Evolutionary conservation across 1,140 invertebrate species (phyloP), one percentile per base, ranked within the genome.

Genomic region (Zaprionus africanus): DNA sequence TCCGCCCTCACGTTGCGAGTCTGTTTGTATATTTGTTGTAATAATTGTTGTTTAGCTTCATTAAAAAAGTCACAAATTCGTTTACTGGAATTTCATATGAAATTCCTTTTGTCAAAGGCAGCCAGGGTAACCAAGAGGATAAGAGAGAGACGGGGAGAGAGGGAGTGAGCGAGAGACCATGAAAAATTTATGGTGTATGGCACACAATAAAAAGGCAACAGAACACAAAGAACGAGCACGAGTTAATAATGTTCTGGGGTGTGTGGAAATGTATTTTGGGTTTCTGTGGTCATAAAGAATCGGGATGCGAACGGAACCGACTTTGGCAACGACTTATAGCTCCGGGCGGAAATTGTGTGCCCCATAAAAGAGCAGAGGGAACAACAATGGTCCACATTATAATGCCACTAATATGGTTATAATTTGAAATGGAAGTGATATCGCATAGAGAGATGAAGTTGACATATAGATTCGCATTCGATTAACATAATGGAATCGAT

Each of bases 31-130:
- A 79, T 86, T 79, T 88, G 72, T 87, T 87, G 80, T 81, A 78
- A 84, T 87, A 87, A 87, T 88, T 87, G 84, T 79, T 88, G 74
- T 80, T 83, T 88, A 80, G 83, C 84, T 83, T 84, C 84, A 87
- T 88, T 88, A 88, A 88, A 87, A 87, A 87, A 87, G 81, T 88
- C 81, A 54, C 73, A 88, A 83, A 87, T 88, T 88, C 84, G 81
- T 77, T 83, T 78, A 81, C 77, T 81, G 84, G 81, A 81, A 87
- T 87, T 83, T 65, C 81, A 80, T 77, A 77, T 88, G 72, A 84
- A 77, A 86, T 75, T 88, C 62, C 76, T 72, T 78, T 83, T 82
- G 78, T 75, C 68, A 71, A 76, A 68, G 58, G 71, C 82, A 67
- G 15, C 38, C 58, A 17, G 24, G 17, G n/a, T 41, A 59, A 24